phyloP scores from a whole-genome alignment of 2,888 invertebrate genomes.

The Cryptus armator region DNA sequence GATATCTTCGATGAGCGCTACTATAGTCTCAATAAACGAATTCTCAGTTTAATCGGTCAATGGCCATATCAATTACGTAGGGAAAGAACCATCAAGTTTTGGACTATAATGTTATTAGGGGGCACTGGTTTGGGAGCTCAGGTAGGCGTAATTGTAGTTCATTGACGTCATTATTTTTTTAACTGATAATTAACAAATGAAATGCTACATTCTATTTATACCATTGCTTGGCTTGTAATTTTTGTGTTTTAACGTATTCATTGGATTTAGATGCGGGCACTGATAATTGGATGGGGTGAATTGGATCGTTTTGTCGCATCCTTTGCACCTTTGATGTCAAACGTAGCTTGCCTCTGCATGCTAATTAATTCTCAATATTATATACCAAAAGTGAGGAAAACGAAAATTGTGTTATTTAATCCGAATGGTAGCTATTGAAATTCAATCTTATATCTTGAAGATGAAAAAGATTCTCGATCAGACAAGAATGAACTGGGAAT shows the following conservation, averaged over 20 bases:
- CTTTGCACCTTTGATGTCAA: not conserved
- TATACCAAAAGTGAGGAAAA: not conserved
- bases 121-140: too few relatives aligned
- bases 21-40: too few relatives aligned
- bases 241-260: not conserved
- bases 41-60: too few relatives aligned
- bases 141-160: too few relatives aligned
- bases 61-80: too few relatives aligned
- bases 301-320: not conserved
- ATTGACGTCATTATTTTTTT: too few relatives aligned
- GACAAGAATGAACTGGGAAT: not conserved
- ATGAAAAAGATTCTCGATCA: constrained; percentile 5
- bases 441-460: not conserved
- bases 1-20: too few relatives aligned
- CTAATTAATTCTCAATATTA: not conserved
- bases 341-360: not conserved
- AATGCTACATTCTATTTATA: too few relatives aligned
- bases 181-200: too few relatives aligned
- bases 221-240: too few relatives aligned
- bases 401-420: not conserved
- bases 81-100: too few relatives aligned
- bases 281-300: not conserved
- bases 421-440: not conserved
- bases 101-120: too few relatives aligned
- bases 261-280: not conserved